These are phyloP conservation scores for Psix sp. DNA, from an alignment of 1,140 invertebrate genomes.

Conservation along the genomic window DNA sequence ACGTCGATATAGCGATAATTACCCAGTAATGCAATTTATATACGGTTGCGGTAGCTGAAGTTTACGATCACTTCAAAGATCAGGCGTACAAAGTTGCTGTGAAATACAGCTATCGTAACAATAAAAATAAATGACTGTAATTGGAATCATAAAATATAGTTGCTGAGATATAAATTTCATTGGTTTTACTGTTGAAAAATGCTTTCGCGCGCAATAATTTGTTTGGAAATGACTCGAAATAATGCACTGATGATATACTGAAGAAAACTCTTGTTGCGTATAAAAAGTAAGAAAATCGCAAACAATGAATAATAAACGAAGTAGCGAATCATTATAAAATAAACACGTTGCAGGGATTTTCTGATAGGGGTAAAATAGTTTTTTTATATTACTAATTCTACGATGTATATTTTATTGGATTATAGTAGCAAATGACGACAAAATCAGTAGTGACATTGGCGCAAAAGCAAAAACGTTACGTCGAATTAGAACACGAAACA, in stretches of 20 bases:
- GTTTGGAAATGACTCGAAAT: background rate
- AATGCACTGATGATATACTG: no score
- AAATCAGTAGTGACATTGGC: slow-evolving; percentile 18
- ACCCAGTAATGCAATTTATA: slow-evolving; percentile 31
- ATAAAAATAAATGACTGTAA: slow-evolving; percentile 40
- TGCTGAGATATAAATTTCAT: slow-evolving; percentile 31
- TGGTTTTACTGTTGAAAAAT: slow-evolving; percentile 8
- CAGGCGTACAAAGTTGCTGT: slow-evolving; percentile 26
- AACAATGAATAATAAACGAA: no score
- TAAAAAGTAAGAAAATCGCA: no score
- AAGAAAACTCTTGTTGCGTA: no score
- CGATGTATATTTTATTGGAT: no score
- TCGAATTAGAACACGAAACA: slow-evolving; percentile 48
- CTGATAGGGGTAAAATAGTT: no score
- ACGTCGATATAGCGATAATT: no score
- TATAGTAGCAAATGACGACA: background rate
- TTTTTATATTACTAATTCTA: no score
- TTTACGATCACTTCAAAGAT: slow-evolving; percentile 34
- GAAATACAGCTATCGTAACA: slow-evolving; percentile 32
- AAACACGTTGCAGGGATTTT: no score
- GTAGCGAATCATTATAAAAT: no score
- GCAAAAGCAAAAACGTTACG: no score
- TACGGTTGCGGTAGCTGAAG: slow-evolving; percentile 1
- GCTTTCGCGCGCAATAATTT: slow-evolving; percentile 14
- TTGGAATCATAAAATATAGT: slow-evolving; percentile 44